A percentile compares a stretch with the other conserved stretches of the same genome.
Conservation (phyloP, 2,888 invertebrate species). For the Lepidocyrtinus sp. region DNA sequence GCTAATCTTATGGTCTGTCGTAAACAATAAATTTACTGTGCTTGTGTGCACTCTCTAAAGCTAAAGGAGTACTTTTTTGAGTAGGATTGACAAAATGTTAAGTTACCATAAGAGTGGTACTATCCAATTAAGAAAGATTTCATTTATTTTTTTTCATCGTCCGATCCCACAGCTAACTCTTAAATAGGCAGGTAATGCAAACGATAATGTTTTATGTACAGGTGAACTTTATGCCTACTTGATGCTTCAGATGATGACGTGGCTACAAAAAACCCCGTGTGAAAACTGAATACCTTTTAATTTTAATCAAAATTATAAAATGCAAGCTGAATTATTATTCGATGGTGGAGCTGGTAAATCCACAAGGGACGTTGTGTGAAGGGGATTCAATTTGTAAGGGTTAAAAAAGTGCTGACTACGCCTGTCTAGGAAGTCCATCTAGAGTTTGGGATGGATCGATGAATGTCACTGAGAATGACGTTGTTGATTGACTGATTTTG, state of each 20-base stretch:
- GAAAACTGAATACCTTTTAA: neutral
- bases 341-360: too few relatives aligned
- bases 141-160: neutral
- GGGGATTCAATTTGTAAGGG: neutral
- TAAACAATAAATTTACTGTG: conserved; percentile 55
- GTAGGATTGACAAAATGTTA: conserved; percentile 54
- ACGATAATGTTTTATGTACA: neutral
- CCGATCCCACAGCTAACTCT: conserved; percentile 1
- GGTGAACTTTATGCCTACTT: conserved; percentile 19
- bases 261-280: neutral
- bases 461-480: neutral
- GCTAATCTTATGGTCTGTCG: conserved; percentile 50
- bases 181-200: neutral
- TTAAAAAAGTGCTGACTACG: neutral
- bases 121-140: conserved; percentile 39
- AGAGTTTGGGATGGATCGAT: neutral
- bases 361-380: neutral
- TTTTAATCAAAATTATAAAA: neutral
- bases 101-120: conserved; percentile 31
- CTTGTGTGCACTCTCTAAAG: conserved; percentile 13
- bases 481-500: neutral
- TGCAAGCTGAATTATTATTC: too few relatives aligned
- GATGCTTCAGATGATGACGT: neutral
- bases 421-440: too few relatives aligned
- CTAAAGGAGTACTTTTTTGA: conserved; percentile 14